A percentile compares a stretch with the other conserved stretches of the same genome.
These are phyloP conservation scores for Climacteris rufus DNA, from an alignment of 2,113 vertebrate species.

Conservation along the genomic window DNA sequence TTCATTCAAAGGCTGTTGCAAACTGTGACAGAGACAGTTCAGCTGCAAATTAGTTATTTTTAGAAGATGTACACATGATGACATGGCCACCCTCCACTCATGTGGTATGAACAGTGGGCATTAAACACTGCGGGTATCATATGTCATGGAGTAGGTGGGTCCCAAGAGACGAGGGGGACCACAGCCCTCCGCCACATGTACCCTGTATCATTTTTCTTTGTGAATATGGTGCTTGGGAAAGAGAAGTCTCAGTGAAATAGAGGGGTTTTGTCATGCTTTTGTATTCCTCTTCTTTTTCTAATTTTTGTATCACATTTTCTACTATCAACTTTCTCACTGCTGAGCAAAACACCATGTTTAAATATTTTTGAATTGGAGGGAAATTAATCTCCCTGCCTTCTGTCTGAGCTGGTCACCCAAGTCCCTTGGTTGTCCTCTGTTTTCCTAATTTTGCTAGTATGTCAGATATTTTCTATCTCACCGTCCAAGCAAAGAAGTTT, in stretches of 20 bases:
- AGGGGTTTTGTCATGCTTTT: background rate
- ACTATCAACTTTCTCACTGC: background rate
- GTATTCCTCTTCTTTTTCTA: background rate
- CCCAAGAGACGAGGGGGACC: background rate
- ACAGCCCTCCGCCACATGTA: background rate
- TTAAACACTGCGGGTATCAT: background rate
- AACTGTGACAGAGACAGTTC: background rate
- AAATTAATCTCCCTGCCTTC: background rate
- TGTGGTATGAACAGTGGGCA: rapidly evolving
- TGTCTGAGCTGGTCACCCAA: background rate
- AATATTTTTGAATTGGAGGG: background rate
- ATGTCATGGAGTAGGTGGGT: background rate
- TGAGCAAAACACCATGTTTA: background rate
- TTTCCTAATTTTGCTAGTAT: background rate
- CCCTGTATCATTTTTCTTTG: background rate
- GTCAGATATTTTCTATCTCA: background rate
- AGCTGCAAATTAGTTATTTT: background rate
- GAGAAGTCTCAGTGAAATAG: background rate
- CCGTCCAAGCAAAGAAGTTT: background rate
- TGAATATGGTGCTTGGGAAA: background rate
- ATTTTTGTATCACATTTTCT: background rate
- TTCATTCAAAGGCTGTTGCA: background rate
- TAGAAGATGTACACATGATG: background rate
- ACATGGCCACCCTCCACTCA: background rate
- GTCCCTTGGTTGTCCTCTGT: background rate